phyloP scores from a whole-genome alignment of 2,113 vertebrate genomes.

The Dipodomys stephensi region DNA sequence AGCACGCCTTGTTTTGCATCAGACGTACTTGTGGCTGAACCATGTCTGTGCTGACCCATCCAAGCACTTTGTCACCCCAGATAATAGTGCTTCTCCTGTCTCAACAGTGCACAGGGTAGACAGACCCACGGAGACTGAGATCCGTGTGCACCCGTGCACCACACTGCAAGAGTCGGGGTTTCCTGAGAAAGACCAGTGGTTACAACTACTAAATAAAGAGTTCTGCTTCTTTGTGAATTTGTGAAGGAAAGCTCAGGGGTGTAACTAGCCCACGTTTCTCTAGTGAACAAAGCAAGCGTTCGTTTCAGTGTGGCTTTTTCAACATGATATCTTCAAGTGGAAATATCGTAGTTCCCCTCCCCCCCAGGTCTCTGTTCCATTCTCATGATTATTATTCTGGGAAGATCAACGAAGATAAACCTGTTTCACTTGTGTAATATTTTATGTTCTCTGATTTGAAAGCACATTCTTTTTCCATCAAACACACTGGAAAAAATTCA shows the following conservation, averaged over 20 bases:
- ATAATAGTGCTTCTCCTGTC: no score
- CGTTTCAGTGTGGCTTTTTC: background rate
- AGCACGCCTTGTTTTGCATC: background rate
- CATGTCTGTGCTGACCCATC: background rate
- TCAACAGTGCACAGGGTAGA: no score
- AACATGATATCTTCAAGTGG: background rate
- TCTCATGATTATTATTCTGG: conserved; percentile 1
- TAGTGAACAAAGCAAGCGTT: background rate
- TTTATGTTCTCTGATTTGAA: conserved; percentile 32
- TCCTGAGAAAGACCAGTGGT: background rate
- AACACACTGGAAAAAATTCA: background rate
- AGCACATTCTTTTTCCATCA: conserved; percentile 17
- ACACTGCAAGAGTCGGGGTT: no score
- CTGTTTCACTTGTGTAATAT: background rate
- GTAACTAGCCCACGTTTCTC: background rate
- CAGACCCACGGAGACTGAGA: background rate
- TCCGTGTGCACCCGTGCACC: background rate
- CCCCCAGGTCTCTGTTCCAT: background rate
- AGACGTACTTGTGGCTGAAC: background rate
- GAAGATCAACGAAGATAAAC: background rate
- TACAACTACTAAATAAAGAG: background rate
- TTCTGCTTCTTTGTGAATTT: background rate
- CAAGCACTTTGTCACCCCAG: background rate
- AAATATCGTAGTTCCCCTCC: background rate
- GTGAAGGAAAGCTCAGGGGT: background rate